Evolutionary conservation across 2,113 vertebrate species (phyloP).

Genomic region (Entomyzon cyanotis): DNA sequence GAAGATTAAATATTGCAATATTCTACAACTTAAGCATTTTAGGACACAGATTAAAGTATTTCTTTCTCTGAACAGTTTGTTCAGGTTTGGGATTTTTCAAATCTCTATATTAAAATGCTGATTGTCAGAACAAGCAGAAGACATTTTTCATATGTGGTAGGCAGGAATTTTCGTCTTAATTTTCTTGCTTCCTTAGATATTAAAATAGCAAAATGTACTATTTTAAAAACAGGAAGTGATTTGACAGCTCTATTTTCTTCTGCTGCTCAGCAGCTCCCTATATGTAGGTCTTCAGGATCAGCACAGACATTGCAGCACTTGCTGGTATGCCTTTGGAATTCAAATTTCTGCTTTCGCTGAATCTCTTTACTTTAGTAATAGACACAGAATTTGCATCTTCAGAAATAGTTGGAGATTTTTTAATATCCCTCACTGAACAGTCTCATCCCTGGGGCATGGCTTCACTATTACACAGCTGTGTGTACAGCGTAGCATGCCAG

Average conservation of each 20-base stretch:
- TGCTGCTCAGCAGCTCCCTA: background rate
- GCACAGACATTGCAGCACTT: background rate
- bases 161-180: background rate
- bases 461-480: background rate
- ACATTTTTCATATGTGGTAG: background rate
- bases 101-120: background rate
- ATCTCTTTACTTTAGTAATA: background rate
- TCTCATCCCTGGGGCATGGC: background rate
- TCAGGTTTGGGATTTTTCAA: background rate
- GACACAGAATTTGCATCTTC: background rate
- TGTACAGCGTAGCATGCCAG: background rate
- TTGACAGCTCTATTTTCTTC: background rate
- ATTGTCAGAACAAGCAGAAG: background rate
- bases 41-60: background rate
- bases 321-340: conserved; percentile 40
- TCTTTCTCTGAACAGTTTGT: background rate
- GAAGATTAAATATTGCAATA: background rate
- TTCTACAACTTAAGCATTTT: background rate
- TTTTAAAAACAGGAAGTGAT: background rate
- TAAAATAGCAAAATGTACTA: background rate
- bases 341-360: background rate
- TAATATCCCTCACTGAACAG: background rate
- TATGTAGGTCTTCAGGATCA: background rate
- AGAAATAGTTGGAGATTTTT: background rate
- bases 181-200: background rate